Evolutionary conservation across 2,113 vertebrate genomes (phyloP).

Genomic region (Lota lota): DNA sequence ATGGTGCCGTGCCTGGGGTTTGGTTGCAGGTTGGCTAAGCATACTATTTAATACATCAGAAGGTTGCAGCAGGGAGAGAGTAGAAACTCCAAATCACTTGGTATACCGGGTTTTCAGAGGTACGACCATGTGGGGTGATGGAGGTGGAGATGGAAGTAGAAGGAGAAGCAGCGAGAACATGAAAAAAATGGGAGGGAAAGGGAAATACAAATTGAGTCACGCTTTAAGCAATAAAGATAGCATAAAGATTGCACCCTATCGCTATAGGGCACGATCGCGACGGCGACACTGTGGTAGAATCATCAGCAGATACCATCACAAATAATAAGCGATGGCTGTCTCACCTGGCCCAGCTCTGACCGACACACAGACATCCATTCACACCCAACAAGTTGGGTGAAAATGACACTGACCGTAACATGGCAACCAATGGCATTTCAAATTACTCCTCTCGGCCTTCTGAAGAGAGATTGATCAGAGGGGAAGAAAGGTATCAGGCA

Average conservation of each 20-base stretch:
- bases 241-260: conserved; percentile 45
- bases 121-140: background rate
- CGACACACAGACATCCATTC: conserved; percentile 26
- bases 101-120: too few relatives aligned
- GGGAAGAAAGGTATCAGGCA: background rate
- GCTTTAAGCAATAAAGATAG: conserved; percentile 48
- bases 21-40: background rate
- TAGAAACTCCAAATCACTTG: too few relatives aligned
- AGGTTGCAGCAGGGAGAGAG: background rate
- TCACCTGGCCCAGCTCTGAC: conserved; percentile 18
- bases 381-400: conserved; percentile 43
- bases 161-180: conserved; percentile 3
- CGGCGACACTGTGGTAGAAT: conserved; percentile 44
- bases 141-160: background rate
- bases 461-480: conserved; percentile 61
- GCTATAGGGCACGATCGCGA: background rate
- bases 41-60: background rate
- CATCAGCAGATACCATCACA: conserved; percentile 52
- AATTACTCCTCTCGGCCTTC: conserved; percentile 37
- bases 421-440: background rate
- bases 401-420: conserved; percentile 28
- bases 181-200: conserved; percentile 5
- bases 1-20: too few relatives aligned
- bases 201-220: conserved; percentile 53
- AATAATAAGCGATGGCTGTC: conserved; percentile 54